Conservation (phyloP, 2,113 vertebrate genomes). For the Perca schrenkii region DNA sequence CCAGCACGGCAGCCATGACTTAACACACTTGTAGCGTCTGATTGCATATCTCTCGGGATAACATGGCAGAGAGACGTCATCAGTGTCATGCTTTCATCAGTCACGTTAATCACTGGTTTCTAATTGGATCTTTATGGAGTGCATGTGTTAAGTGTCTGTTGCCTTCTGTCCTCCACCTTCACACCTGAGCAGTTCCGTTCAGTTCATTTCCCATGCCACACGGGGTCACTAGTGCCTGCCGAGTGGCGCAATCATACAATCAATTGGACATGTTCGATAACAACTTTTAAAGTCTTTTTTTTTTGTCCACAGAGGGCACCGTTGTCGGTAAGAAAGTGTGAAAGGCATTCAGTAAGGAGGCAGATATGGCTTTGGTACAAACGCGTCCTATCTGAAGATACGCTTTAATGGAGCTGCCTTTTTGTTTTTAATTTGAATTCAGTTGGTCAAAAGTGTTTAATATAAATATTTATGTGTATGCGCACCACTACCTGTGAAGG, state of each 20-base stretch:
- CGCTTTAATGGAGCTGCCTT: background rate
- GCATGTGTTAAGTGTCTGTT: background rate
- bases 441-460: background rate
- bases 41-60: background rate
- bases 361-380: background rate
- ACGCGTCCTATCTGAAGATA: rapidly evolving
- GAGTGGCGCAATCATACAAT: conserved; percentile 39
- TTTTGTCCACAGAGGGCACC: conserved; percentile 6
- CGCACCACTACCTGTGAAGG: background rate
- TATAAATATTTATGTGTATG: background rate
- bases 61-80: background rate
- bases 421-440: background rate
- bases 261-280: conserved; percentile 28
- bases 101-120: background rate
- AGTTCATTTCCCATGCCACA: conserved; percentile 45
- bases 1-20: background rate
- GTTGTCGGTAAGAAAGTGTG: background rate
- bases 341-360: background rate
- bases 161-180: background rate
- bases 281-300: conserved; percentile 59
- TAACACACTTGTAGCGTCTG: background rate
- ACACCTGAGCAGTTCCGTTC: background rate
- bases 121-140: background rate
- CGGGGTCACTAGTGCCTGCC: conserved; percentile 72
- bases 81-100: background rate